Evolutionary conservation across 1,140 invertebrate species (phyloP).

Genomic region (Homalodisca vitripennis): DNA sequence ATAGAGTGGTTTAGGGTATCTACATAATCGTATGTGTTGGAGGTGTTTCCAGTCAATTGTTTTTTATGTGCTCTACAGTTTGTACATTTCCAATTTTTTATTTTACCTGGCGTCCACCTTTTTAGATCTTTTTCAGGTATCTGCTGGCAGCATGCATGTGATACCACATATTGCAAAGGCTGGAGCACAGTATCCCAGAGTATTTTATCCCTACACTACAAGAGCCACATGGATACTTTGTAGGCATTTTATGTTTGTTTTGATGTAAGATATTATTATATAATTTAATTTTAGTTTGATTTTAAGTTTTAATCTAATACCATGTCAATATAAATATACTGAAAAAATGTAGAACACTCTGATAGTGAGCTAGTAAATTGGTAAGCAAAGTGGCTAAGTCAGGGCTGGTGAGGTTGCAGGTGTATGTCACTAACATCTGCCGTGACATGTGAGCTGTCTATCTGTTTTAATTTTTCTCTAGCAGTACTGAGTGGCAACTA

Average conservation of each 20-base stretch:
- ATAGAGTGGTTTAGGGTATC: neutral
- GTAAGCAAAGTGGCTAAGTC: neutral
- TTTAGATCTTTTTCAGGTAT: neutral
- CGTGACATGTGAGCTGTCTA: neutral
- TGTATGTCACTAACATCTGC: neutral
- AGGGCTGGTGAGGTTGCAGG: neutral
- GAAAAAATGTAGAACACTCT: neutral
- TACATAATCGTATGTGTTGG: neutral
- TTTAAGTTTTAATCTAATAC: neutral
- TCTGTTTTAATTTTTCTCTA: too few relatives aligned
- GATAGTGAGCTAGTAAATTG: neutral
- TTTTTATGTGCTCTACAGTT: neutral
- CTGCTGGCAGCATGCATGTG: neutral
- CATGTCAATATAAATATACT: neutral
- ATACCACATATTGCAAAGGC: neutral
- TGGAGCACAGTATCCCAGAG: neutral
- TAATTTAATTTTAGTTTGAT: neutral
- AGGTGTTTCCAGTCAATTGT: neutral
- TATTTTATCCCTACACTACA: too few relatives aligned
- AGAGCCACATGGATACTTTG: neutral
- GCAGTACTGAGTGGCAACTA: too few relatives aligned
- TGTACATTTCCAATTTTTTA: neutral
- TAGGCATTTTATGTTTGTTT: neutral
- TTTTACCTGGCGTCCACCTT: neutral
- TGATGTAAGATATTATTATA: neutral